Evolutionary conservation across 2,113 vertebrate genomes (phyloP), one percentile per base, ranked within the genome.

Genomic region (Clarias macrocephalus): DNA sequence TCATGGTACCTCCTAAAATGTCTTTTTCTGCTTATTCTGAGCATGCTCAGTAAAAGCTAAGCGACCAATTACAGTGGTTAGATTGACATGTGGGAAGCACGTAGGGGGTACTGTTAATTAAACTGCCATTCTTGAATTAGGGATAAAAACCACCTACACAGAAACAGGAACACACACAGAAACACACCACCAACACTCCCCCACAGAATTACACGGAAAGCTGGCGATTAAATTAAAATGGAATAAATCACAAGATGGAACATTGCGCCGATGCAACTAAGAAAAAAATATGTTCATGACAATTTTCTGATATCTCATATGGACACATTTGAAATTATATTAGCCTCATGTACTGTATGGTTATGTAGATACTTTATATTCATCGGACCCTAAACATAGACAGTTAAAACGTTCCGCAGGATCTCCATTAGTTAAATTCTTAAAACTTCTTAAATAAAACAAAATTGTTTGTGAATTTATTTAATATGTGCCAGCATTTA

Each of bases 141-240:
- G 68, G n/a, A 52, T 82, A 87, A 57, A 66, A 82, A 73, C 57
- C 86, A 83, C 68, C 86, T 72, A 75, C 80, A 63, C 42, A 76
- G 33, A 63, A 66, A 75, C 63, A 83, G 23, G 37, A 60, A 56
- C 68, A 62, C 80, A 65, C 85, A 86, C 63, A 80, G 21, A 60
- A 65, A 86, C 85, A 83, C 68, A 82, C 66, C 75, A 63, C 57
- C 54, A 81, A 75, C 57, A 87, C 86, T 75, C 68, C 66, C 59
- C 86, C 68, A 83, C 80, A 77, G 59, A 75, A 13, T 62, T 60
- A 73, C 57, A 63, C 18, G 86, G 68, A 76, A 76, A 76, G 48
- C 57, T 73, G 80, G 76, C 70, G 56, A 76, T 42, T 56, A 19
- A 54, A 73, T 25, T 21, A 48, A 33, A 48, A 57, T 19, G 42